Base-by-base conservation (phyloP, 2,797 vertebrate species). In the Fundulus diaphanus region DNA sequence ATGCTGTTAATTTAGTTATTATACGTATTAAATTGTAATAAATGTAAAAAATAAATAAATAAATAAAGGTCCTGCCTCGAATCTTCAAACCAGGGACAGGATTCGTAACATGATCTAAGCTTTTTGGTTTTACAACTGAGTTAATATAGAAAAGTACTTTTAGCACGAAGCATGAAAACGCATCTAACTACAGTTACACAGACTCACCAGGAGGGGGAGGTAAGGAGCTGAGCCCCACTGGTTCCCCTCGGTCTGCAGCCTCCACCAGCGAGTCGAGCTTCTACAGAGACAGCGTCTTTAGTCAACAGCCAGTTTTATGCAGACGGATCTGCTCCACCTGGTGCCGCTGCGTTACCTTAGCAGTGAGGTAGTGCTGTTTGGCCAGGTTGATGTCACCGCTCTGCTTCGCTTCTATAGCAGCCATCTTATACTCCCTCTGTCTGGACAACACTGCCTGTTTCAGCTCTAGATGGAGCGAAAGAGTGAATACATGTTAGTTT, bases 341-440 rank as follows among this genome's bases (percentile, higher is more conserved):
- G 35, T 29, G 40, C 2, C 11, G 33, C 27, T 70, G 0, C 12
- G 18, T 87, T 86, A 98, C 97, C 96, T 98, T 98, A 76, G 96
- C 95, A 40, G 93, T 87, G 29, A 95, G 85, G 79, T 96, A 97
- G 81, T 92, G 85, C 49, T 91, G 95, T 65, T 95, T 85, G 65
- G 97, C 97, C 5, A 82, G 70, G 7, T 96, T 92, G 0, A 93
- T 88, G 77, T 96, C 87, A 0, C 95, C 96, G 1, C 87, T 87
- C 83, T 96, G 96, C 82, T 97, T 98, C 86, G 96, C 94, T 0
- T 92, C 90, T 67, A 98, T 89, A 7, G 97, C 97, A 0, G 96
- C 96, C 72, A 97, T 79, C 78, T 98, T 98, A 72, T 97, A 98
- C 37, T 97, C 97, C 2, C 93, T 94, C 89, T 97, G 96, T 71